Percentiles rank a stretch among this genome's conserved stretches.
These are phyloP conservation scores for Atethmia centrago DNA, from an alignment of 2,888 invertebrate genomes.

Conservation along the genomic window DNA sequence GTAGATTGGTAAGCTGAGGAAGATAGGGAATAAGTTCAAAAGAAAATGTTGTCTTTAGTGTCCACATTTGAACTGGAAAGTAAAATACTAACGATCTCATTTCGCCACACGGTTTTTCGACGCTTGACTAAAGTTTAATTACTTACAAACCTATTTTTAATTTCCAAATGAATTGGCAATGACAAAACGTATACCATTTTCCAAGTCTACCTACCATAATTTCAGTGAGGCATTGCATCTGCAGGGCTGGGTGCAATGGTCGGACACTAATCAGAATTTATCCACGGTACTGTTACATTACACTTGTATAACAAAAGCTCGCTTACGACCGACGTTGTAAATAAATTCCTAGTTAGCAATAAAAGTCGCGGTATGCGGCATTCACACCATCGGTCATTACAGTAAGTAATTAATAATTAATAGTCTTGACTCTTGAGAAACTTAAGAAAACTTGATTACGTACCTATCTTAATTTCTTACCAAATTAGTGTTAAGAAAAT, in stretches of 20 bases:
- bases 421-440: conserved; percentile 45
- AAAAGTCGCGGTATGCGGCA: conserved; percentile 69
- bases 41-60: background rate
- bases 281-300: conserved; percentile 72
- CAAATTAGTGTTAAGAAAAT: background rate
- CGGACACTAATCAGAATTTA: conserved; percentile 72
- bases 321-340: conserved; percentile 68
- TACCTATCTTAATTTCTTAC: background rate
- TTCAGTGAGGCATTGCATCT: conserved; percentile 5
- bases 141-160: background rate
- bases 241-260: conserved; percentile 54
- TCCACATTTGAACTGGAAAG: background rate
- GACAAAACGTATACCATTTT: background rate
- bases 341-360: conserved; percentile 71
- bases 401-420: conserved; percentile 46
- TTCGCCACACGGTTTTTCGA: background rate
- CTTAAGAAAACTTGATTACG: conserved; percentile 30
- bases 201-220: background rate
- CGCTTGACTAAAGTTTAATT: background rate
- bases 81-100: background rate
- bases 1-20: background rate
- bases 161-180: background rate
- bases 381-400: conserved; percentile 62
- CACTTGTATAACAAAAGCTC: conserved; percentile 78
- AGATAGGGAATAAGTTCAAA: background rate